A percentile compares a stretch with the other conserved stretches of the same genome.
phyloP scores from a whole-genome alignment of 1,140 invertebrate species.

The Lethrus apterus region DNA sequence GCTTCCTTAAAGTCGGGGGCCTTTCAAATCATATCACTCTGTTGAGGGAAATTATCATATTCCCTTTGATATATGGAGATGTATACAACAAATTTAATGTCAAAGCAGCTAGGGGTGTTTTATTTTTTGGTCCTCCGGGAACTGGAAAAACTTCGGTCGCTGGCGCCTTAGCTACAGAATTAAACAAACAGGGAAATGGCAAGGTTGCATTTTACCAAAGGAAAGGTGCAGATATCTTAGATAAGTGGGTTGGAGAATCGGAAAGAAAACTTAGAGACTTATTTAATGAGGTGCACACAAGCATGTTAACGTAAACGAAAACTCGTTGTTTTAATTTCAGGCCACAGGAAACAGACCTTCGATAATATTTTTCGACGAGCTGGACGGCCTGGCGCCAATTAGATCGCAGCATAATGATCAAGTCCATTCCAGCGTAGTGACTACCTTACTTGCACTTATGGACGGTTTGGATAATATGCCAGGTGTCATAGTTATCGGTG shows the following conservation, averaged over 20 bases:
- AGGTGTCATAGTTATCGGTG: constrained; percentile 71
- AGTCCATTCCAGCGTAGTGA: constrained; percentile 85
- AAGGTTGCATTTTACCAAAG: constrained; percentile 48
- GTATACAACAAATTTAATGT: constrained; percentile 60
- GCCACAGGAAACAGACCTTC: constrained; percentile 73
- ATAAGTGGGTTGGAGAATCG: constrained; percentile 51
- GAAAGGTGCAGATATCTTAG: constrained; percentile 48
- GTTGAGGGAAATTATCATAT: constrained; percentile 26
- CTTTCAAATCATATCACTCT: constrained; percentile 2
- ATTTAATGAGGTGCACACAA: constrained; percentile 40
- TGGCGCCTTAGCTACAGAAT: constrained; percentile 46
- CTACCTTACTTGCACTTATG: constrained; percentile 81
- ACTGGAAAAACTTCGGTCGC: constrained; percentile 50
- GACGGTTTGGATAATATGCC: constrained; percentile 70
- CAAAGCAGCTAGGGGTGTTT: constrained; percentile 60
- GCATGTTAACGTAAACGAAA: background rate
- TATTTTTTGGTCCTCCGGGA: constrained; percentile 71
- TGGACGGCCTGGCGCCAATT: constrained; percentile 79
- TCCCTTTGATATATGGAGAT: constrained; percentile 64
- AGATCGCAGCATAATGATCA: constrained; percentile 82
- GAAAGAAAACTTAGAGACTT: constrained; percentile 46
- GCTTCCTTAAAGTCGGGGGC: background rate
- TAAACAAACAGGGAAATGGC: constrained; percentile 41
- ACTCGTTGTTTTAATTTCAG: constrained; percentile 36
- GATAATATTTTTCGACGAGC: constrained; percentile 86